Evolutionary conservation across 2,888 invertebrate genomes (phyloP).

Genomic region (Hoplodrina blanda): DNA sequence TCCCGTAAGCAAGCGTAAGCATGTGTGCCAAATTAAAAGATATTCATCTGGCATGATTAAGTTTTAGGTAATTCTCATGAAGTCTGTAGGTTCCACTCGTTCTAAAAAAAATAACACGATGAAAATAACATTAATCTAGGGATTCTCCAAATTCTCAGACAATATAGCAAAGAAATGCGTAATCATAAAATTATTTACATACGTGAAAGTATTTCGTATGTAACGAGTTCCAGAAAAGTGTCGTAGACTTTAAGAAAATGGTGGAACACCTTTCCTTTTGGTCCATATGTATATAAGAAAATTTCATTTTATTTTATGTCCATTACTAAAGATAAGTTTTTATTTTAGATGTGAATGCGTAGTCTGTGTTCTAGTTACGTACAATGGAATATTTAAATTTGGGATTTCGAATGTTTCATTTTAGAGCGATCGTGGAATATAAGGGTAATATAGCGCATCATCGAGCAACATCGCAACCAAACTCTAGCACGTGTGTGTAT

Average conservation of each 20-base stretch:
- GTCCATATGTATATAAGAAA: slow-evolving; percentile 27
- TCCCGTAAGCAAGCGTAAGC: too few species aligned
- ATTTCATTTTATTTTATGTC: slow-evolving; percentile 57
- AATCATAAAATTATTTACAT: slow-evolving; percentile 50
- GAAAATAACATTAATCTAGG: slow-evolving; percentile 13
- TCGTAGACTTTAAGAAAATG: slow-evolving; percentile 43
- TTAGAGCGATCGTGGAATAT: slow-evolving; percentile 33
- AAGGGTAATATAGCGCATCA: slow-evolving; percentile 24
- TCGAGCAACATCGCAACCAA: neutral
- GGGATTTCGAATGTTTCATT: slow-evolving; percentile 49
- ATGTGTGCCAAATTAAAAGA: neutral
- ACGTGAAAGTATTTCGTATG: slow-evolving; percentile 35
- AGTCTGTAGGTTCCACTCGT: neutral
- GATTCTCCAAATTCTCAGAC: slow-evolving; percentile 23
- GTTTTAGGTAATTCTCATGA: neutral
- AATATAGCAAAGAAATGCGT: slow-evolving; percentile 12
- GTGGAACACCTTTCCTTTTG: slow-evolving; percentile 26
- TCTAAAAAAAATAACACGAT: neutral
- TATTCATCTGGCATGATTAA: neutral
- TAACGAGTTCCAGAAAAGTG: slow-evolving; percentile 48
- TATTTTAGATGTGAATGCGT: slow-evolving; percentile 55
- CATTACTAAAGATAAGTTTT: slow-evolving; percentile 54
- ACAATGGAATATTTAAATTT: slow-evolving; percentile 61
- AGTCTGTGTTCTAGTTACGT: slow-evolving; percentile 47
- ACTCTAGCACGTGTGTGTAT: neutral